Evolutionary conservation across 2,797 vertebrate species (phyloP).

Genomic region (Pseudopleuronectes americanus): DNA sequence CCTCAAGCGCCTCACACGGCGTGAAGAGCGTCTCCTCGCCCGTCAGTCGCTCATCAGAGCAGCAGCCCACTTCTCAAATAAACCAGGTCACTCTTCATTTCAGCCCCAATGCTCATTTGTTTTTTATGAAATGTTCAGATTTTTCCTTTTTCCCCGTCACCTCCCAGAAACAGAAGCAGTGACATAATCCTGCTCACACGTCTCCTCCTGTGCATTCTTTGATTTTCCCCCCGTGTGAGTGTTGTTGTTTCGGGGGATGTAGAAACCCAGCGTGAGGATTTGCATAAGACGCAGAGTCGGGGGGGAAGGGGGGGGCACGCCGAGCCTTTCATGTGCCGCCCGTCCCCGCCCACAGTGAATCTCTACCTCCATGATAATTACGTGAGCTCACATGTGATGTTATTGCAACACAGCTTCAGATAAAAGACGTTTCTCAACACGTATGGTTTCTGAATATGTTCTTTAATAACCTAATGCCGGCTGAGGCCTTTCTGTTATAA

Average conservation of each 20-base stretch:
- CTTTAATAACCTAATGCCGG: too few relatives aligned
- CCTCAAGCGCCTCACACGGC: conserved; percentile 25
- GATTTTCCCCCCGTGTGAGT: conserved; percentile 32
- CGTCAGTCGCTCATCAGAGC: conserved; percentile 60
- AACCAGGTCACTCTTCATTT: conserved; percentile 43
- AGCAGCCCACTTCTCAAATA: conserved; percentile 33
- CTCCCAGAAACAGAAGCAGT: conserved; percentile 19
- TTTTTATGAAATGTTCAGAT: neutral
- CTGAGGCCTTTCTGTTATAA: too few relatives aligned
- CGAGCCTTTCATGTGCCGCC: conserved; percentile 56
- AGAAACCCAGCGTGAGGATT: conserved; percentile 50
- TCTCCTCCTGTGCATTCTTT: conserved; percentile 18
- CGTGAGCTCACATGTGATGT: conserved; percentile 4
- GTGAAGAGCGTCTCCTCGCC: conserved; percentile 30
- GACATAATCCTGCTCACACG: conserved; percentile 14
- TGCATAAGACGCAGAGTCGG: conserved; percentile 52
- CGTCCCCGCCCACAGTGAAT: conserved; percentile 41
- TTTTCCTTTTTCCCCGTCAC: too few relatives aligned
- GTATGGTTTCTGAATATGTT: conserved; percentile 24
- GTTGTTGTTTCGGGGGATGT: conserved; percentile 16
- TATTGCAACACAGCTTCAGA: conserved; percentile 21
- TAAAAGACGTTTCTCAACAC: neutral
- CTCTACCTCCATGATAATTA: conserved; percentile 37
- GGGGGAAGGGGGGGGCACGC: conserved; percentile 28
- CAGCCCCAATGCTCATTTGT: neutral